Conservation (phyloP, 2,113 vertebrate species). For the Phycodurus eques region DNA sequence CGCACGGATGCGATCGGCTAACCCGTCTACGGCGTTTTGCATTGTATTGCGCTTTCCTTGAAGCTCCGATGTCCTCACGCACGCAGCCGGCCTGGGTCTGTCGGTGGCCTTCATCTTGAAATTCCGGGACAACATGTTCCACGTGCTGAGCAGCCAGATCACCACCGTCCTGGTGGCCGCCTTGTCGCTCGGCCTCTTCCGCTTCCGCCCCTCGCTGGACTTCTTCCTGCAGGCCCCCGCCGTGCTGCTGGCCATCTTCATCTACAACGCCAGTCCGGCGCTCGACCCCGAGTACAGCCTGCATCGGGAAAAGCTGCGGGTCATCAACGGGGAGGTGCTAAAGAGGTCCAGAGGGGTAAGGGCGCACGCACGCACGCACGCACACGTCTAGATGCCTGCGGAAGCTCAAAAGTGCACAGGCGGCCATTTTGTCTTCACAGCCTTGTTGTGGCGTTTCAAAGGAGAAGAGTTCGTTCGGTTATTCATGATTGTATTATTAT, state of each 20-base stretch:
- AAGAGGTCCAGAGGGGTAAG: conserved; percentile 91
- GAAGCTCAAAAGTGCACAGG: conserved; percentile 1
- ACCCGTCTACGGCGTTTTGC: neutral
- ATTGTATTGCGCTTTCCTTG: neutral
- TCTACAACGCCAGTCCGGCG: conserved; percentile 85
- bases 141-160: conserved; percentile 91
- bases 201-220: conserved; percentile 88
- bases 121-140: conserved; percentile 99
- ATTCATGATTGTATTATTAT: too few species aligned
- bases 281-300: conserved; percentile 70
- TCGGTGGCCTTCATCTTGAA: conserved; percentile 97
- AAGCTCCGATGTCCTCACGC: too few species aligned
- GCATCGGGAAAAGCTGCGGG: conserved; percentile 80
- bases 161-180: conserved; percentile 90
- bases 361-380: conserved; percentile 11
- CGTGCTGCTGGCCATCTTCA: conserved; percentile 92
- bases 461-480: neutral
- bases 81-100: conserved; percentile 83
- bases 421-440: neutral
- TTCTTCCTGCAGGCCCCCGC: conserved; percentile 94
- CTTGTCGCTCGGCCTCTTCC: conserved; percentile 86
- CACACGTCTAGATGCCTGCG: conserved; percentile 27
- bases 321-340: conserved; percentile 80
- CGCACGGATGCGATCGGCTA: neutral
- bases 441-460: neutral